Base-by-base conservation (phyloP, 92 coral and sea anemone genomes). In the Epizoanthus stellaris region DNA sequence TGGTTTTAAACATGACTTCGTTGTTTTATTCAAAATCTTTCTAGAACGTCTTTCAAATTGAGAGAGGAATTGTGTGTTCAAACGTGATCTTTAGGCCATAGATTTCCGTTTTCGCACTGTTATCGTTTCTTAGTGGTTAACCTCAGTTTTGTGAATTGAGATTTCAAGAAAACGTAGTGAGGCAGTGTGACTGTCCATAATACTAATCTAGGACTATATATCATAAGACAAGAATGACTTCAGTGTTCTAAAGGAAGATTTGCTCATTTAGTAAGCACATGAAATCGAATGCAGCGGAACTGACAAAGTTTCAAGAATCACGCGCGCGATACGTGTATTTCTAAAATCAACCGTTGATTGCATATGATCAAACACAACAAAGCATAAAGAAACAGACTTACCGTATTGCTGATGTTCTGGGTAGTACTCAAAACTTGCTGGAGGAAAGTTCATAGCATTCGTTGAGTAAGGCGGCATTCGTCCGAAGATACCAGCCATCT, bases 401-500 rank as follows among this genome's bases (percentile, higher is more conserved):
- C 83, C 83, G 42, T 63, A 79, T 36, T 79, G 83, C 60, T 90
- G 93, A 47, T 90, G 93, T 40, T 94, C 98, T 19, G 98, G 91
- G 85, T 87, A 94, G 85, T 91, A 94, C 70, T 91, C 95, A 80
- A 94, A 89, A 65, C 86, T 80, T 20, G 95, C 92, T 40, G 98
- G 90, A 45, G 82, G 92, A 67, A 89, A 94, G 93, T 88, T 94
- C 90, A 89, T 90, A 3, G 95, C 88, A 59, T 91, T 94, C 85
- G 92, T 89, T 34, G 98, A 87, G 74, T 91, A 94, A 39, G 98
- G 98, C 57, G 98, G 98, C 81, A 94, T 91, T 61, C 98, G 89
- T 86, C 98, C 98, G 85, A 94, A 94, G 75, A 94, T 90, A 34
- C 98, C 90, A 30, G 94, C 94, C 98, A 94, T 94, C 66, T 91